These are phyloP conservation scores for Cyclargus thomasi DNA, from an alignment of 1,140 invertebrate species.

Conservation along the genomic window DNA sequence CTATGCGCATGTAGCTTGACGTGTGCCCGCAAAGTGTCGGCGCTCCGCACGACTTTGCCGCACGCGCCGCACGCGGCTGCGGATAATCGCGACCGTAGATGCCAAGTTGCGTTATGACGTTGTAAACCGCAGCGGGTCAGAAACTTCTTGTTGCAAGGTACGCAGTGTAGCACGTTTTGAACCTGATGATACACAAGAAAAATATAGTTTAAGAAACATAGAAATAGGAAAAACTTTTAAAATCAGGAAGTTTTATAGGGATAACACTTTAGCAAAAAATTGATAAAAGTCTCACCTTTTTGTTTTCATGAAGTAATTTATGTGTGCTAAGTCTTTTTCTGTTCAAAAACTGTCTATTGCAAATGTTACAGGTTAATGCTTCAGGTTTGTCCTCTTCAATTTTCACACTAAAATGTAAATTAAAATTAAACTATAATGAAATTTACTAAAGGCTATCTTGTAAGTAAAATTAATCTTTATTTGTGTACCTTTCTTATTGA, in stretches of 20 bases:
- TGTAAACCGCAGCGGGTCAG: conserved; percentile 49
- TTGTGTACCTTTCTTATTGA: no score
- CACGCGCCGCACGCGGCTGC: conserved; percentile 51
- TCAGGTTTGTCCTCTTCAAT: background rate
- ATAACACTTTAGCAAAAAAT: no score
- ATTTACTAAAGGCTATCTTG: no score
- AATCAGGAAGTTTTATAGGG: no score
- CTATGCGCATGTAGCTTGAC: conserved; percentile 46
- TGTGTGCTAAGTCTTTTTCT: conserved; percentile 13
- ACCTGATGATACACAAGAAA: conserved; percentile 10
- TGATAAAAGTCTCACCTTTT: conserved; percentile 17
- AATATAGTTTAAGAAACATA: conserved; percentile 14
- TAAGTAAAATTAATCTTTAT: no score
- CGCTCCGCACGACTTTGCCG: conserved; percentile 53
- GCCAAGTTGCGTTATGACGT: conserved; percentile 50
- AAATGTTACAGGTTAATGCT: conserved; percentile 5
- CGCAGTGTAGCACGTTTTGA: conserved; percentile 45
- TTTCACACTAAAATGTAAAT: conserved; percentile 7
- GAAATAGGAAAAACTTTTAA: no score
- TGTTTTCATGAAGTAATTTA: conserved; percentile 9
- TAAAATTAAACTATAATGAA: background rate
- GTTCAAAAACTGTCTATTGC: conserved; percentile 6
- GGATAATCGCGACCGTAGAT: conserved; percentile 38
- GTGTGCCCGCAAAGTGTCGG: conserved; percentile 48
- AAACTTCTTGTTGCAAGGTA: conserved; percentile 57